Base-by-base conservation (phyloP, 2,113 vertebrate genomes). In the Poeciliopsis prolifica region DNA sequence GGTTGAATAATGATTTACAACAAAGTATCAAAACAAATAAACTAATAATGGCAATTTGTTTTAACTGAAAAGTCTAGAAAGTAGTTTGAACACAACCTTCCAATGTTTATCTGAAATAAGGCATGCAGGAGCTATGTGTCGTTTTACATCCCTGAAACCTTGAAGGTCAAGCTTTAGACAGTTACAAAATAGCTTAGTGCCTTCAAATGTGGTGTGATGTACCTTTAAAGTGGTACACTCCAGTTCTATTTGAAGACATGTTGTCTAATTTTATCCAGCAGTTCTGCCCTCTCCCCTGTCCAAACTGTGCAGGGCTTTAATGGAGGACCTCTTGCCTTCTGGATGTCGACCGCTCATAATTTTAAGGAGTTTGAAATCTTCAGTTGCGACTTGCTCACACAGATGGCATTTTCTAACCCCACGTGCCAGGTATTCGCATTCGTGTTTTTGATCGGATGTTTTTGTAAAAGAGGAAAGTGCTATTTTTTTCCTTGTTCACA, bases 211-310 rank as follows among this genome's bases (percentile, higher is more conserved):
- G 60, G 62, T 73, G 85, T 67, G 78, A 77, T 85, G 72, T 74
- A 76, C 76, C 83, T 91, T 90, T 87, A 90, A 93, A 82, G 24
- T 54, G 40, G 35, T 63, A 60, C 65, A 9, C 28, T 75, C 65
- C 33, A 48, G 44, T 80, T 88, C 83, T 88, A 87, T 91, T 91
- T 83, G 66, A 80, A 81, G 82, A 29, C 70, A 19, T 26, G 69
- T 26, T 17, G 3, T 82, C 77, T 88, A 61, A 80, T 84, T 81
- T 89, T 85, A 86, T 69, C 65, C 33, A 22, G 66, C 72, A 79
- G 74, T 67, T 62, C 12, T 12, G 44, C n/a, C 1, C 42, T 61
- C 75, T 70, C 77, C 70, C 44, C 22, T 33, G 28, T 70, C 19
- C 31, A 70, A 65, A 63, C n/a, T 5, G 35, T 65, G 24, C 33